Evolutionary conservation across 2,113 vertebrate species (phyloP), one percentile per base, ranked within the genome.

Genomic region (Eupsittula cactorum): DNA sequence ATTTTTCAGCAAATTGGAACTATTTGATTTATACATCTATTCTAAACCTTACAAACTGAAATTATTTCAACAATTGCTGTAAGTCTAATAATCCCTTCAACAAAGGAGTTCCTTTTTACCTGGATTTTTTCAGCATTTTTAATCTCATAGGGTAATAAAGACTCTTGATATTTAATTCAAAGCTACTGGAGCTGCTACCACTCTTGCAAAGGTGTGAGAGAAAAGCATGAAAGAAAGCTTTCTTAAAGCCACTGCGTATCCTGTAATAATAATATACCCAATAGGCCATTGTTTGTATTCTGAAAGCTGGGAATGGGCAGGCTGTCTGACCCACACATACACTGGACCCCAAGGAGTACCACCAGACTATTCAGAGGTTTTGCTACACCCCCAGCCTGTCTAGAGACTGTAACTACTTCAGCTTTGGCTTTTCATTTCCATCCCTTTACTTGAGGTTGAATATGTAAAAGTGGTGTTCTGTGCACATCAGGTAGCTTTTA

Each of bases 381-480:
- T 77, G 13, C 50, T 23, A 28, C 20, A 6, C 13, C 68, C 41
- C 31, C 59, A 37, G 37, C 27, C 15, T 74, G 15, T 42, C 57
- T 59, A 62, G 35, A 89, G 84, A 41, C 55, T 68, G 62, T 24
- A 68, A 35, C 73, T 46, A 71, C 83, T 69, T 69, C 69, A 91
- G 35, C 29, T 87, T 69, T 8, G 21, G 42, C 69, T 92, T 88
- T 81, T 79, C n/a, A 64, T 85, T 95, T 79, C 75, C 44, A 55
- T 62, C 37, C 47, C 13, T 93, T 82, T 63, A 84, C 47, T 84
- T 57, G 52, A 95, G 47, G 69, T 13, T 53, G n/a, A 65, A 95
- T 93, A 91, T 85, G 59, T 53, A 91, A 96, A 94, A 71, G 46
- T 65, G 65, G 78, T 4, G 1, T 52, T 92, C 60, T 82, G 80